Base-by-base conservation (phyloP, 2,113 vertebrate genomes). In the Scomber colias region DNA sequence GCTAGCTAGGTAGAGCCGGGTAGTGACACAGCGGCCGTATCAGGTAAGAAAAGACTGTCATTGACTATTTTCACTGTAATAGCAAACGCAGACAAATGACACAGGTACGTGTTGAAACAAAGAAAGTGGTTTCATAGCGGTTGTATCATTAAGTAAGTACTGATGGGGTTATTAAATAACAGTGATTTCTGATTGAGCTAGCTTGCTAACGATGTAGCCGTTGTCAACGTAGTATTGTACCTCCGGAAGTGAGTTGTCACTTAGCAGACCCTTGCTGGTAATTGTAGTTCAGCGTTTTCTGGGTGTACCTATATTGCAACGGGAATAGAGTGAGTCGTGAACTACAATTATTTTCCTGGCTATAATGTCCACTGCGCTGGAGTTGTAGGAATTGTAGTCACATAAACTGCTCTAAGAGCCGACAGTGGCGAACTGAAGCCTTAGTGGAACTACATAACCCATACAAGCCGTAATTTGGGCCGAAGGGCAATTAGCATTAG, bases 221-320 rank as follows among this genome's bases (percentile, higher is more conserved):
- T 67, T 85, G 76, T 65, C 48, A 85, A 67, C 82, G 31, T 75
- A 83, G 55, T 2, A 55, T 51, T 6, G 48, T 53, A 59, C 85
- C 85, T 61, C 94, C 94, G 95, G 95, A 96, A 94, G 92, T 96
- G 95, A 96, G 95, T 94, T 96, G 95, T 95, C 95, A 93, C 44
- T 17, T 87, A 19, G 21, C 7, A 0, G 11, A 46, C 4, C 2
- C 10, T 30, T 73, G 40, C 59, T 88, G 93, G 95, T 74, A 63
- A 16, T 89, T 95, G 95, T 95, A 95, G 95, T 95, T 87, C 19
- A 7, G 0, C 0, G 5, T 1, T 0, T 10, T 3, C 7, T 3
- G 40, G 2, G 0, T 17, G 10, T 0, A 0, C 2, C 0, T 30
- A 0, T 0, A 8, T 40, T 13, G 1, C 10, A 17, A 57, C 4